These are phyloP conservation scores for Macaca nemestrina DNA, from an alignment of 2,113 vertebrate genomes.

Conservation along the genomic window DNA sequence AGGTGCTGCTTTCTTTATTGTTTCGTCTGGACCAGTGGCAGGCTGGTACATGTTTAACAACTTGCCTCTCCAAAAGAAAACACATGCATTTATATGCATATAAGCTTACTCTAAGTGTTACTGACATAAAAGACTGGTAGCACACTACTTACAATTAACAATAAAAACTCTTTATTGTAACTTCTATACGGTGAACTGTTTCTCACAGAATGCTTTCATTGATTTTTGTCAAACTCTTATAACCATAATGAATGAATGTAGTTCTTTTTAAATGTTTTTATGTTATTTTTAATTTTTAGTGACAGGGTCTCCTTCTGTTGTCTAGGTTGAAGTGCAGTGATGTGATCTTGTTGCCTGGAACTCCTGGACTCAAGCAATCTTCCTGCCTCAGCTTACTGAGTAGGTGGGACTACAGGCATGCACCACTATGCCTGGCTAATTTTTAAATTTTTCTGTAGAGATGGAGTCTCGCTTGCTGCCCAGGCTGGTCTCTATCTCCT, in stretches of 20 bases:
- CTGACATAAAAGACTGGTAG: neutral
- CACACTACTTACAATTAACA: neutral
- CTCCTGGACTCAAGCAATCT: too few relatives aligned
- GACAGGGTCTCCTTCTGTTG: too few relatives aligned
- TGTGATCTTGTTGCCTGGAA: too few relatives aligned
- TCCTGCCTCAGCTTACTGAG: too few relatives aligned
- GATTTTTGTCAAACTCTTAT: neutral
- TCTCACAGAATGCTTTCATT: neutral
- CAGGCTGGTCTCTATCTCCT: too few relatives aligned
- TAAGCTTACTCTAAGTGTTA: neutral
- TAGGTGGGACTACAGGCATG: too few relatives aligned
- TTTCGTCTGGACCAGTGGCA: neutral
- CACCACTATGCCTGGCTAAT: too few relatives aligned
- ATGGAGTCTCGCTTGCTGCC: too few relatives aligned
- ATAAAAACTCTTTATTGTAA: neutral
- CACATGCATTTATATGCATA: neutral
- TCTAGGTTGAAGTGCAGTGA: too few relatives aligned
- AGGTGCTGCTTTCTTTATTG: neutral
- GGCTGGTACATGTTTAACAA: neutral
- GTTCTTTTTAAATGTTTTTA: neutral
- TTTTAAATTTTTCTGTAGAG: too few relatives aligned
- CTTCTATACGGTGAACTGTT: neutral
- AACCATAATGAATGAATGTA: neutral
- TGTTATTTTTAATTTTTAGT: too few relatives aligned
- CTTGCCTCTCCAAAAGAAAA: neutral